Evolutionary conservation across 2,113 vertebrate species (phyloP), one percentile per base, ranked within the genome.

Genomic region (Spermophilus dauricus): DNA sequence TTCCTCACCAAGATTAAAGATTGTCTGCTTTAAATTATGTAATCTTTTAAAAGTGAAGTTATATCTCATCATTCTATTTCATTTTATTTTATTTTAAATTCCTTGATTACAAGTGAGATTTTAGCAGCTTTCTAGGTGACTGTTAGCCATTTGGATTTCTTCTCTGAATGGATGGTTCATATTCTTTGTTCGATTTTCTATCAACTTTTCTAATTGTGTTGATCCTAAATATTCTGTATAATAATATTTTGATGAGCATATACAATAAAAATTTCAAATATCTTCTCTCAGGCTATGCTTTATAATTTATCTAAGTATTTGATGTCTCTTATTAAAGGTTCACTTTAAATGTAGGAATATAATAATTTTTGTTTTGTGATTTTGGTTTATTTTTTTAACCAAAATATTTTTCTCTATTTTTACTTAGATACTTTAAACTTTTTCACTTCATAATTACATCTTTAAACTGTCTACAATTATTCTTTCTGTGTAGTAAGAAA

Each of bases 271-370:
- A 87, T 87, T 72, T 96, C 24, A 86, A 72, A 67, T 77, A 70
- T 34, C 18, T 76, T 84, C 37, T 82, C 39, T 13, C 7, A 76
- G 24, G 65, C 24, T 86, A 2, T 37, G 11, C 11, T 67, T 84
- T 63, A 30, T 34, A 85, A 84, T 93, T 96, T 86, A 76, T 72
- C 86, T 93, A 86, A 77, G n/a, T 75, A 94, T 51, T 58, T 94
- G 32, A 26, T 48, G 1, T 37, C 9, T 78, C 86, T 80, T 94
- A 22, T 80, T 94, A 82, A 82, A 58, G 24, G 53, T 86, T 94
- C 26, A 51, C 76, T 72, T 83, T 58, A 86, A 93, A 53, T 70
- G 14, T 22, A 96, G 51, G 24, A 83, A 82, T 92, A 86, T 24
- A 70, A 28, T 77, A 56, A 42, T 20, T 92, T 92, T 80, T 70